phyloP scores from a whole-genome alignment of 2,113 vertebrate genomes.

The Anas platyrhynchos region DNA sequence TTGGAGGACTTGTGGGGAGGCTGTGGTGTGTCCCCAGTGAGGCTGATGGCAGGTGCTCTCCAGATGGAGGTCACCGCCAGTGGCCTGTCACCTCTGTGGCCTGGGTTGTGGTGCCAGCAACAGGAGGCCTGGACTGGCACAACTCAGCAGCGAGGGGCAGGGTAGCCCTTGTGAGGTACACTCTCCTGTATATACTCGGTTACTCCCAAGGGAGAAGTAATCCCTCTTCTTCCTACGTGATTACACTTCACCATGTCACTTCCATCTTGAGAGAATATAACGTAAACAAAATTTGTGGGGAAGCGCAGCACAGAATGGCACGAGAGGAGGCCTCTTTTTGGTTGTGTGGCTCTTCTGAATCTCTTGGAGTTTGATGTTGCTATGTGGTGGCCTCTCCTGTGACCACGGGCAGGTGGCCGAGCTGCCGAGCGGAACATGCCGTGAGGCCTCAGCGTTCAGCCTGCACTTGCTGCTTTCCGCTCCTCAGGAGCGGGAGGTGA shows the following conservation, averaged over 20 bases:
- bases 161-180: not conserved
- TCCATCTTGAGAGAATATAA: not conserved
- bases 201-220: not conserved
- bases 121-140: not conserved
- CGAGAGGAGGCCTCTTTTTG: fast-evolving
- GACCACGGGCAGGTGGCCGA: not conserved
- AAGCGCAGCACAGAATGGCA: not conserved
- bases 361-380: not conserved
- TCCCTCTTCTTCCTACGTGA: not conserved
- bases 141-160: fast-evolving
- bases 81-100: not conserved
- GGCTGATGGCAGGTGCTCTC: not conserved
- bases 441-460: fast-evolving
- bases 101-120: not conserved
- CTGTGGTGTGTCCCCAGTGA: not conserved
- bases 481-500: fast-evolving
- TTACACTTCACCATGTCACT: not conserved
- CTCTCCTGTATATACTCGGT: not conserved
- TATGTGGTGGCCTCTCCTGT: not conserved
- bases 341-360: not conserved
- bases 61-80: fast-evolving
- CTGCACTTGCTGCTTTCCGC: not conserved
- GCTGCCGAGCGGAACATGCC: not conserved
- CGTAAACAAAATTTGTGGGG: not conserved
- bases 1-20: not conserved